Conservation (phyloP, 2,888 invertebrate genomes). For the Zhuqinia jingwanae region DNA sequence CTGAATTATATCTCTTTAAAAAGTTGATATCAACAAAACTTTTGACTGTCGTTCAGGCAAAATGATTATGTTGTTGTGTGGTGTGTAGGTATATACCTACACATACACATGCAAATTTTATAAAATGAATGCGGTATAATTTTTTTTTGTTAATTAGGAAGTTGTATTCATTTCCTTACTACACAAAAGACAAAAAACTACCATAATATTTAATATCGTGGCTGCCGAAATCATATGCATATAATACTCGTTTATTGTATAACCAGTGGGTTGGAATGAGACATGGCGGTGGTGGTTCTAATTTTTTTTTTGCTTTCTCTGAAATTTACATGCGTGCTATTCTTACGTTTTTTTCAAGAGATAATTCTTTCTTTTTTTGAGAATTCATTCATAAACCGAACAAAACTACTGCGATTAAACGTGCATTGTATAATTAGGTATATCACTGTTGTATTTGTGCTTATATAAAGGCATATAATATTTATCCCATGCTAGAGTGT, state of each 20-base stretch:
- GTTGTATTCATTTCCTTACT: neutral
- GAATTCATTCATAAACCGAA: no score
- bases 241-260: neutral
- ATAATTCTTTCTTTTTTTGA: no score
- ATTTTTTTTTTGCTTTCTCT: no score
- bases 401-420: no score
- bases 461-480: no score
- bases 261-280: neutral
- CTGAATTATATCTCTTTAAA: neutral
- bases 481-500: no score
- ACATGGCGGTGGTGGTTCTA: neutral
- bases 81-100: neutral
- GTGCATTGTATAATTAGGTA: no score
- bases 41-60: no score
- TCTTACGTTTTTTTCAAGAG: no score
- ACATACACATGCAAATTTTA: neutral
- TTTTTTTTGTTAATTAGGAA: neutral
- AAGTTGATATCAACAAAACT: neutral
- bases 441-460: no score
- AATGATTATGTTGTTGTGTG: no score
- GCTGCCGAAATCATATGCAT: neutral
- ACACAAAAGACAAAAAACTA: neutral
- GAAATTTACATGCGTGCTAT: no score
- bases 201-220: neutral
- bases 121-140: neutral